Evolutionary conservation across 2,113 vertebrate genomes (phyloP).

Genomic region (Labrus mixtus): DNA sequence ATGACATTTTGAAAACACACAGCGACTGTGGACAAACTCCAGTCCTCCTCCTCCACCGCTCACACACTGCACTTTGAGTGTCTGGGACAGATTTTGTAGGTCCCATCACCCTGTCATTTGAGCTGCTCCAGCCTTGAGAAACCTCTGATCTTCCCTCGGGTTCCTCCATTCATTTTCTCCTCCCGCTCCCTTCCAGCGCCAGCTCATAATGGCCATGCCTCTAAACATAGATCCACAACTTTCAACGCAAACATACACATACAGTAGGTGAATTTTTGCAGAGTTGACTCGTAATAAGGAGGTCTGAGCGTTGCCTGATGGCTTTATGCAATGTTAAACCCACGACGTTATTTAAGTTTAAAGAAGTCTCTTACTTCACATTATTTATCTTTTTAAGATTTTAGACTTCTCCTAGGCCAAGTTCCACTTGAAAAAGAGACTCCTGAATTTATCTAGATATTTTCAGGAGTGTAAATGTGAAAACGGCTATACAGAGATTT

Average conservation of each 20-base stretch:
- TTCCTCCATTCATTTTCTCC: slow-evolving; percentile 44
- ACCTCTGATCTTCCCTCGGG: slow-evolving; percentile 56
- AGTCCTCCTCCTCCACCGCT: not conserved
- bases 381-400: slow-evolving; percentile 26
- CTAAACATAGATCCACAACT: slow-evolving; percentile 54
- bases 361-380: slow-evolving; percentile 43
- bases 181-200: slow-evolving; percentile 43
- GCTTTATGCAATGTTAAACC: not conserved
- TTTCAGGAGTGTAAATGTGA: too few species aligned
- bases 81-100: slow-evolving; percentile 47
- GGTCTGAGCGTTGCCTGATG: not conserved
- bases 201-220: slow-evolving; percentile 33
- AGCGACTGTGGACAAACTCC: slow-evolving; percentile 24
- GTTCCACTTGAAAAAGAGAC: slow-evolving; percentile 4
- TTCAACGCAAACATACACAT: slow-evolving; percentile 44
- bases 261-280: slow-evolving; percentile 16
- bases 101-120: slow-evolving; percentile 65
- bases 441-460: too few species aligned
- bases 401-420: too few species aligned
- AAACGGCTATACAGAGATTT: too few species aligned
- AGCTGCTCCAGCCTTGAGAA: slow-evolving; percentile 37
- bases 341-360: slow-evolving; percentile 34
- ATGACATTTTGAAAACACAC: slow-evolving; percentile 13
- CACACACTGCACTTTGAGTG: slow-evolving; percentile 25
- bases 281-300: slow-evolving; percentile 5